Evolutionary conservation across 2,888 invertebrate species (phyloP), one percentile per base, ranked within the genome.

Genomic region (Augiades crinisus): DNA sequence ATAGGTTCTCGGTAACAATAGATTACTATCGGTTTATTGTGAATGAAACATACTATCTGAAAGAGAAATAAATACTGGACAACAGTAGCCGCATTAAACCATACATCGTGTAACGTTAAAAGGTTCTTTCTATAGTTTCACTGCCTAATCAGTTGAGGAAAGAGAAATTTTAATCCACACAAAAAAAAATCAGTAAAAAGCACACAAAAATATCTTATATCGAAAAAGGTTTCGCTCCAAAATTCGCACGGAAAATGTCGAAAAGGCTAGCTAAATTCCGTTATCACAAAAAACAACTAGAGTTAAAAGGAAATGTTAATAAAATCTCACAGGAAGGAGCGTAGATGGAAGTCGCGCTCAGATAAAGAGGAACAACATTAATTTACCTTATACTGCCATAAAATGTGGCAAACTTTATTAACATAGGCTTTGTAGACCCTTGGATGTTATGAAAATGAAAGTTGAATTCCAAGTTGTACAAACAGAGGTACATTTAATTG

Each of bases 231-330:
- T 19, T 19, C 5, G 3, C 19, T 5, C 19, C 19, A 5, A 19
- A 5, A 19, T 4, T 19, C 19, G 5, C 34, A 17, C 7, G 21
- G 13, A 13, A 38, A 38, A 22, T 21, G 13, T 22, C 22, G 22
- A 13, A 8, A 38, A 22, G 22, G 22, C 6, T 7, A 31, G 16
- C 17, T 2, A 36, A 36, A 10, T 36, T 19, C 36, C 17, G 44
- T 36, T 21, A 33, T 51, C 38, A 46, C 50, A 54, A 56, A 56
- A 54, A 46, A 49, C 27, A 37, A 33, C 30, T 43, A 34, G 33
- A 53, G 37, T 54, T 54, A 54, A 54, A 54, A 51, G 37, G 12
- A 30, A 47, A 36, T 37, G 34, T 46, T 49, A 57, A 56, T 53
- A 56, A 56, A 53, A 52, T 40, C n/a, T 30, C 44, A 37, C 27